phyloP scores from a whole-genome alignment of 2,113 vertebrate species.

The Mugil cephalus region DNA sequence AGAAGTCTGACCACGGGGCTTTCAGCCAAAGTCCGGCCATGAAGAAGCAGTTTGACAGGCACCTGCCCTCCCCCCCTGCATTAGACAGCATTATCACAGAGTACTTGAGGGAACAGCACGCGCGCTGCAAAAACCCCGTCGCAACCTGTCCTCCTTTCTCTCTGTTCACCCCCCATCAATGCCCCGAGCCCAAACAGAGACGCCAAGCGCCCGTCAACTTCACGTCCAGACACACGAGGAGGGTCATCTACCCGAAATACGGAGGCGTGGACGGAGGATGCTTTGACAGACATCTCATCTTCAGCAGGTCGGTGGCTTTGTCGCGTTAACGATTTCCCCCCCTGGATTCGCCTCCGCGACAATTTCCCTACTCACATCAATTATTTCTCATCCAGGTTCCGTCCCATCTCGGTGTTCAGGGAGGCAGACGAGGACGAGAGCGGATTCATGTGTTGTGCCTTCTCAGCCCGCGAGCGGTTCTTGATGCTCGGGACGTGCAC shows the following conservation, averaged over 20 bases:
- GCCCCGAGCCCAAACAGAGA: slow-evolving; percentile 99
- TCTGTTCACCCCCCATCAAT: slow-evolving; percentile 98
- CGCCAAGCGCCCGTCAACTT: slow-evolving; percentile 97
- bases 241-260: slow-evolving; percentile 97
- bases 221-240: slow-evolving; percentile 93
- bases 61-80: slow-evolving; percentile 95
- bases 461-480: slow-evolving; percentile 97
- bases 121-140: slow-evolving; percentile 99
- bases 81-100: slow-evolving; percentile 99
- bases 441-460: slow-evolving; percentile 97
- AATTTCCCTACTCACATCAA: background rate
- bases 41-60: slow-evolving; percentile 97
- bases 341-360: fast-evolving
- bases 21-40: slow-evolving; percentile 98
- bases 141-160: slow-evolving; percentile 99
- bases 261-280: slow-evolving; percentile 98
- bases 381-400: slow-evolving; percentile 85
- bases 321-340: background rate
- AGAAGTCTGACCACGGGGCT: slow-evolving; percentile 98
- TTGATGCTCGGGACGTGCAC: slow-evolving; percentile 98
- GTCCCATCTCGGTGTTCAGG: slow-evolving; percentile 97
- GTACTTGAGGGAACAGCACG: slow-evolving; percentile 97
- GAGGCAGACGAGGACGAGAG: slow-evolving; percentile 99
- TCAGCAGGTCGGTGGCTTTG: slow-evolving; percentile 89
- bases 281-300: slow-evolving; percentile 99